These are phyloP conservation scores for Agapornis roseicollis DNA, from an alignment of 2,113 vertebrate genomes.

Conservation along the genomic window DNA sequence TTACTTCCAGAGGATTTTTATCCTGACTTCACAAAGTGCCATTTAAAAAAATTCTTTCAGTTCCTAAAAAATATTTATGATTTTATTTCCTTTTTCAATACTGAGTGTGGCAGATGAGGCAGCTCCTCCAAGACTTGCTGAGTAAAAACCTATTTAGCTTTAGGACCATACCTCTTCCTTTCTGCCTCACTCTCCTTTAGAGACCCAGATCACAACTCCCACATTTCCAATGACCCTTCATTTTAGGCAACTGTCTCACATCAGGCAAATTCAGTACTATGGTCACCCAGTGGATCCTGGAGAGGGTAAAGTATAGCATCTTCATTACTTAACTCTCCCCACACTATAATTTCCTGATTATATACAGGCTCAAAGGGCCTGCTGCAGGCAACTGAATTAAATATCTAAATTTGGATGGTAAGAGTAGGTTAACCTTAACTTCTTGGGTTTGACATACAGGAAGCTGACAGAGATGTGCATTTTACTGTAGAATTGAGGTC, in stretches of 20 bases:
- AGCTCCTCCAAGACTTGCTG: background rate
- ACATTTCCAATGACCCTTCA: background rate
- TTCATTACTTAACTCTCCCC: background rate
- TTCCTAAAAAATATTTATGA: background rate
- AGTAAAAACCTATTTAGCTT: background rate
- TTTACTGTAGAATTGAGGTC: background rate
- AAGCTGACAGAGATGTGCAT: background rate
- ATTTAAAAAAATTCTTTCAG: background rate
- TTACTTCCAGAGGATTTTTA: background rate
- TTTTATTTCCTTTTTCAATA: background rate
- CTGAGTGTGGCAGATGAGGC: background rate
- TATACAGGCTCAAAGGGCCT: background rate
- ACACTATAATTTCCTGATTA: background rate
- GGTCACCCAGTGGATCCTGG: background rate
- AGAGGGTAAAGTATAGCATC: background rate
- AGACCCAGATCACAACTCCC: background rate
- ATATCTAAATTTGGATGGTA: background rate
- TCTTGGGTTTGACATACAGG: background rate
- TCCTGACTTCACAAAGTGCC: background rate
- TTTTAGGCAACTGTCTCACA: background rate
- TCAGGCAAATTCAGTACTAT: background rate
- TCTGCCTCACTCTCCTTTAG: background rate
- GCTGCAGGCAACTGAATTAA: background rate
- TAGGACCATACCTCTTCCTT: background rate
- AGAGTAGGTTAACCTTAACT: background rate